These are phyloP conservation scores for Hemibagrus guttatus DNA, from an alignment of 2,797 vertebrate species.

Conservation along the genomic window DNA sequence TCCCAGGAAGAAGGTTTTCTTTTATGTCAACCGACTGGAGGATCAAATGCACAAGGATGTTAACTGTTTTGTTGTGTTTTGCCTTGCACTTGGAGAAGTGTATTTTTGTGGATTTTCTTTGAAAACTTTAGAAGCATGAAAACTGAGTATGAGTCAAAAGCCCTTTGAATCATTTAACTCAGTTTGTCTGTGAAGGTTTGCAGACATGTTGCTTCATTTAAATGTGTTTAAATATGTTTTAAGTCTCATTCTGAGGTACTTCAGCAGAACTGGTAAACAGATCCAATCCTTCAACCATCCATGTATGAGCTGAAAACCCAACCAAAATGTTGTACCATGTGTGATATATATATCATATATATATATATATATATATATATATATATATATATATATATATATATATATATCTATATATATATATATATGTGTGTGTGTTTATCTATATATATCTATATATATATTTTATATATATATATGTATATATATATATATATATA, in stretches of 20 bases:
- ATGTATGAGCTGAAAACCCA: not conserved
- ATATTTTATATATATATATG: too few species aligned
- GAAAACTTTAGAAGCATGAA: conserved; percentile 14
- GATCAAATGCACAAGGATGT: not conserved
- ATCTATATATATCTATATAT: too few species aligned
- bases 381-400: too few species aligned
- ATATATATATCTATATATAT: too few species aligned
- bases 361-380: too few species aligned
- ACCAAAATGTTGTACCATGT: not conserved
- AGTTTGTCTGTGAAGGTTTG: not conserved
- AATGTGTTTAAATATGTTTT: conserved; percentile 3
- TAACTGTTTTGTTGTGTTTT: conserved; percentile 11
- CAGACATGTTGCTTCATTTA: not conserved
- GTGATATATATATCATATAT: too few species aligned
- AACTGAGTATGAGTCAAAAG: not conserved
- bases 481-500: too few species aligned
- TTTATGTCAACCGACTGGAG: conserved; percentile 6
- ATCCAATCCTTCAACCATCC: not conserved
- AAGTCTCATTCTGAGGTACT: conserved; percentile 1
- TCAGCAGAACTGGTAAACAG: not conserved
- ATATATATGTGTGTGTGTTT: too few species aligned
- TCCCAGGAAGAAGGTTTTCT: not conserved
- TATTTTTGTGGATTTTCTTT: not conserved
- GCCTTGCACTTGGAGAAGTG: not conserved
- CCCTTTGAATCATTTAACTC: not conserved